Conservation (phyloP, 2,888 invertebrate species). For the Metellina segmentata region DNA sequence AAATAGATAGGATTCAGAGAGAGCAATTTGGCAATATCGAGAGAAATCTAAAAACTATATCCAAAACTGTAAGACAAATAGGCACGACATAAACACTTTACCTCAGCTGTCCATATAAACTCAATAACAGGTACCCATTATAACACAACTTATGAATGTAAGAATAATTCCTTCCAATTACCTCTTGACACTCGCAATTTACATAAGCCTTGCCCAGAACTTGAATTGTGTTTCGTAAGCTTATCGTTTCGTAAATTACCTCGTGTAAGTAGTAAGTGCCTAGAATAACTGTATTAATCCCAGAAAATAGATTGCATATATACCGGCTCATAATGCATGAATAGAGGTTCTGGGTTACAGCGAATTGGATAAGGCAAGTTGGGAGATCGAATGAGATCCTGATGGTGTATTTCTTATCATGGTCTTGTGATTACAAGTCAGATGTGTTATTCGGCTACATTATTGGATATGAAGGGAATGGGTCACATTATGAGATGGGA, state of each 20-base stretch:
- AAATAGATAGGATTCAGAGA: too few species aligned
- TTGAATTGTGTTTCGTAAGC: not conserved
- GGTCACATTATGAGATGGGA: not conserved
- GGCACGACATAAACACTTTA: too few species aligned
- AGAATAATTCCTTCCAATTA: not conserved
- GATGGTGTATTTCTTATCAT: slow-evolving; percentile 15
- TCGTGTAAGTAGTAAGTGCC: not conserved
- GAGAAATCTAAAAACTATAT: too few species aligned
- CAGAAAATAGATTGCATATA: not conserved
- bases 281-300: not conserved
- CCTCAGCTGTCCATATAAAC: not conserved
- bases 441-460: not conserved
- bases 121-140: not conserved
- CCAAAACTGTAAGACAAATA: too few species aligned
- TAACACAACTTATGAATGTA: not conserved
- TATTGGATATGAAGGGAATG: slow-evolving; percentile 22
- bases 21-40: too few species aligned
- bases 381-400: slow-evolving; percentile 22
- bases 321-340: not conserved
- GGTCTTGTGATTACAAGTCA: slow-evolving; percentile 36
- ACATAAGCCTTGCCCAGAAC: not conserved
- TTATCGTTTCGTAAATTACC: not conserved
- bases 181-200: not conserved
- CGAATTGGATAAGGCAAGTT: slow-evolving; percentile 8
- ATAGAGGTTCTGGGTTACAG: not conserved